Evolutionary conservation across 2,113 vertebrate species (phyloP).

Genomic region (Plecotus auritus): DNA sequence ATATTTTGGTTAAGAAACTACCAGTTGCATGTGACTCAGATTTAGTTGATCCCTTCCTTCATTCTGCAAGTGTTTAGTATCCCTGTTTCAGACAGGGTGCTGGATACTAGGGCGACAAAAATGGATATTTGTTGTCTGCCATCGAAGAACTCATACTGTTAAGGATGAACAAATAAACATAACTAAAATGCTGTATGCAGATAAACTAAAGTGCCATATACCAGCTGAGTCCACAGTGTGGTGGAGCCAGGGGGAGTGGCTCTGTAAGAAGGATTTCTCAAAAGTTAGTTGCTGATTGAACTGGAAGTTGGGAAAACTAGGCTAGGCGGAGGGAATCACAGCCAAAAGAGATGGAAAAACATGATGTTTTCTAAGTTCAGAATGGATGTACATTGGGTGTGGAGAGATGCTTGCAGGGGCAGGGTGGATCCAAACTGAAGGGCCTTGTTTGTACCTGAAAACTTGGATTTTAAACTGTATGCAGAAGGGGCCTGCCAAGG

Average conservation of each 20-base stretch:
- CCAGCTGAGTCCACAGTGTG: background rate
- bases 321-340: background rate
- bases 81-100: background rate
- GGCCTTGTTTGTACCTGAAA: background rate
- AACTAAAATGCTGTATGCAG: background rate
- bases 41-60: background rate
- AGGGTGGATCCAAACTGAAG: no score
- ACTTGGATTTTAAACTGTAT: background rate
- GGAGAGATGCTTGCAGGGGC: no score
- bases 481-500: background rate
- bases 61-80: background rate
- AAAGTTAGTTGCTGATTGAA: background rate
- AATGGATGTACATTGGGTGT: no score
- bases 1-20: background rate
- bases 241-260: background rate
- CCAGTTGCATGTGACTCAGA: background rate
- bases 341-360: background rate
- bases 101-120: background rate
- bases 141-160: background rate
- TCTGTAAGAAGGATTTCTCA: background rate
- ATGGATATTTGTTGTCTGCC: background rate
- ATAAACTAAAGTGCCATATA: background rate
- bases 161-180: background rate
- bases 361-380: background rate
- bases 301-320: background rate